phyloP scores from a whole-genome alignment of 2,888 invertebrate species.

The Platycnemis pennipes region DNA sequence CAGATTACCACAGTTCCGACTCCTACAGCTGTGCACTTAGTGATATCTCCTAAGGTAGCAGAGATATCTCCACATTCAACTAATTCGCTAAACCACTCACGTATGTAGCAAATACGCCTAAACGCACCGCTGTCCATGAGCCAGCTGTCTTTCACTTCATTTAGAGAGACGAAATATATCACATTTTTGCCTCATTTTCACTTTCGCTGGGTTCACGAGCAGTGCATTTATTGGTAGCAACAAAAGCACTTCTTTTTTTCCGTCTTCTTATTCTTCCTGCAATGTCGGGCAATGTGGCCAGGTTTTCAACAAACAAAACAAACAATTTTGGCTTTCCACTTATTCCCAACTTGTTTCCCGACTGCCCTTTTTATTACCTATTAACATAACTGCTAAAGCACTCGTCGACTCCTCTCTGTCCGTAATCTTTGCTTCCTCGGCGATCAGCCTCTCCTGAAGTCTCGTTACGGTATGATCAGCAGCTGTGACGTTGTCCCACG shows the following conservation, averaged over 20 bases:
- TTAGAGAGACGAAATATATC: neutral
- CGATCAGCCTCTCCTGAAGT: neutral
- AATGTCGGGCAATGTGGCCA: neutral
- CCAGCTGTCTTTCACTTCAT: neutral
- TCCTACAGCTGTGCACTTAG: neutral
- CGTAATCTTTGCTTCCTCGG: neutral
- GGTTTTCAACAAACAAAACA: neutral
- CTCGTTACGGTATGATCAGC: neutral
- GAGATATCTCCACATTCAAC: neutral
- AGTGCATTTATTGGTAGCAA: neutral
- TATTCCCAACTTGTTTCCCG: no score
- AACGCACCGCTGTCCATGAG: neutral
- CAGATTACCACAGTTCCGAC: slow-evolving; percentile 2
- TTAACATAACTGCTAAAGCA: neutral
- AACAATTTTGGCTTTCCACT: no score
- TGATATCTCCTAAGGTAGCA: neutral
- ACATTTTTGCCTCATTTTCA: neutral
- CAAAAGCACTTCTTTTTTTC: neutral
- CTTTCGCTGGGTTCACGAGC: neutral
- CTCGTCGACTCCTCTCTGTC: neutral
- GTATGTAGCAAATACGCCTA: neutral
- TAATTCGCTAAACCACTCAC: neutral
- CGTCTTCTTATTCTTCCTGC: no score
- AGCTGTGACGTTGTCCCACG: neutral
- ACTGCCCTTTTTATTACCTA: neutral